Base-by-base conservation (phyloP, 1,140 invertebrate species). In the Cotesia glomerata region DNA sequence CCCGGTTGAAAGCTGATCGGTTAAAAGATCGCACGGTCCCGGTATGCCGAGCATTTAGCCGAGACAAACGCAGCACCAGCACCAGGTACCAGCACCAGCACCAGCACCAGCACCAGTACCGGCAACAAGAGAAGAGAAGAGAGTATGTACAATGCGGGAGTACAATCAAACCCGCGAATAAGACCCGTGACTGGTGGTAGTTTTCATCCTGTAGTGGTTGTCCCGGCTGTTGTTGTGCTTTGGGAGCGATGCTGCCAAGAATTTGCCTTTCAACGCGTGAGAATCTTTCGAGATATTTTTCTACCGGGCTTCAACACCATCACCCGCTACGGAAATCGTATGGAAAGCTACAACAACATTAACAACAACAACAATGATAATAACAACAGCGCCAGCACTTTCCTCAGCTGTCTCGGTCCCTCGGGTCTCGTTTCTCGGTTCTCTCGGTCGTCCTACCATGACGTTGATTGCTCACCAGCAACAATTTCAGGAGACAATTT, bases 271-370 rank as follows among this genome's bases (percentile, higher is more conserved):
- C 68, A 69, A 52, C 71, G 68, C 75, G 73, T 76, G 75, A 75
- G 75, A 76, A 76, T 76, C 67, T 70, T 63, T 54, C 61, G 72
- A 49, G 64, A 72, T 71, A 74, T 74, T 74, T 74, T 72, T 72
- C 63, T 69, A 72, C 64, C 52, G 59, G 61, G 32, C 66, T 73
- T 73, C 69, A 71, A 67, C 59, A 56, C 54, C 69, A 54, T 69
- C 58, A 64, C 49, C 32, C 49, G 62, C 45, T 34, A 71, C 59
- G 59, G 69, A 71, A 71, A 72, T 67, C 54, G 63, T 26, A 62
- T 72, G 64, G 64, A 72, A 67, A 72, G 71, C 54, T 16, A 66
- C 14, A 34, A n/a, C 18, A 7, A 16, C 1, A 26, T 16, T n/a
- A 54, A 9, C 52, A 54, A 54, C 52, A 54, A 54, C 52, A 54